Evolutionary conservation across 2,797 vertebrate species (phyloP).

Genomic region (Chloroceryle inda): DNA sequence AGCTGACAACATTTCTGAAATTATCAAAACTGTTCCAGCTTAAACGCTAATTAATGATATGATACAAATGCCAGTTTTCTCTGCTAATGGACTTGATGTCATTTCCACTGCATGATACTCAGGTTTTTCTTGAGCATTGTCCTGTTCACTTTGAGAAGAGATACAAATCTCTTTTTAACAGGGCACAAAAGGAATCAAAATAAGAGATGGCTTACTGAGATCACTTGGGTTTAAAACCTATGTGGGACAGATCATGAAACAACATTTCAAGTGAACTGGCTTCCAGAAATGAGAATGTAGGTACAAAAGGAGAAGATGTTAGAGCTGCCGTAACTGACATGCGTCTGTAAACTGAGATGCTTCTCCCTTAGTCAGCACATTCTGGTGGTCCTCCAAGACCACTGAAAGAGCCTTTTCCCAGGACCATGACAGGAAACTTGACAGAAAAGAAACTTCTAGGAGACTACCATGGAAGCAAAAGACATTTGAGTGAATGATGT

Average conservation of each 20-base stretch:
- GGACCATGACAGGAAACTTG: background rate
- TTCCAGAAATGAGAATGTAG: background rate
- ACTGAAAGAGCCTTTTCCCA: background rate
- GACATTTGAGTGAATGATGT: background rate
- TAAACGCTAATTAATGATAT: conserved; percentile 11
- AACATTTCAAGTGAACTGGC: background rate
- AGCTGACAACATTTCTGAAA: background rate
- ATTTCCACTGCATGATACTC: background rate
- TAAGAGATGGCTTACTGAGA: background rate
- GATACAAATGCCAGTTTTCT: background rate
- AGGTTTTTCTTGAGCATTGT: background rate
- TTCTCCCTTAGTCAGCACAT: background rate
- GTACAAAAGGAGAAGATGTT: background rate
- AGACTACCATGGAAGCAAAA: background rate
- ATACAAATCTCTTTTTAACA: background rate
- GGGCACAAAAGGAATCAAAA: background rate
- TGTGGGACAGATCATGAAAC: background rate
- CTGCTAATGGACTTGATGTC: background rate
- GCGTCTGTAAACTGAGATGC: background rate
- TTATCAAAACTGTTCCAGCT: background rate
- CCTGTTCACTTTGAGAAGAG: background rate
- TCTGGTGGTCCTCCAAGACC: background rate
- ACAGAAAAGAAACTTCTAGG: background rate
- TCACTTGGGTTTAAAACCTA: background rate
- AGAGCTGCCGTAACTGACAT: background rate